Evolutionary conservation across 2,113 vertebrate genomes (phyloP).

Genomic region (Aegotheles bennettii): DNA sequence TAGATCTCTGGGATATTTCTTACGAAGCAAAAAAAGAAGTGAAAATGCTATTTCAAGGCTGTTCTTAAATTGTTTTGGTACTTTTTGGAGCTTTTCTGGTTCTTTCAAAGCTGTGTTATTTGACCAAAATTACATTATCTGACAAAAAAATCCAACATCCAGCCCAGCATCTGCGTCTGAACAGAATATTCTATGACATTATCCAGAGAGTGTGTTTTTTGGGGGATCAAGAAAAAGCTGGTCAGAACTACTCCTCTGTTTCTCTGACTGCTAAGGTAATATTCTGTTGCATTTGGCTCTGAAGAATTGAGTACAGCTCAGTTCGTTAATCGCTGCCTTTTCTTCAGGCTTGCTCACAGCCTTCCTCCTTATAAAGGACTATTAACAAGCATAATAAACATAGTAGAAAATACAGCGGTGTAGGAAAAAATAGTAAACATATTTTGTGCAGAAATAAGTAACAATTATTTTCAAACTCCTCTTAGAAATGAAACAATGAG

Average conservation of each 20-base stretch:
- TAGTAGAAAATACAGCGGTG: neutral
- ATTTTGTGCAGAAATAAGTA: neutral
- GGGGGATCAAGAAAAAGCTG: neutral
- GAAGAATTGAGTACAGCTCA: neutral
- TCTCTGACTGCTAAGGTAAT: neutral
- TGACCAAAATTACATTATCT: neutral
- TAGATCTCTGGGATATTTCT: neutral
- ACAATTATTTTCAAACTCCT: neutral
- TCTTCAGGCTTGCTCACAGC: neutral
- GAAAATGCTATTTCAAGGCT: neutral
- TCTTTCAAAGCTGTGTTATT: neutral
- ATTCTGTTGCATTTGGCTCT: neutral
- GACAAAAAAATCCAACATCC: neutral
- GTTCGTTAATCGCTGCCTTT: neutral
- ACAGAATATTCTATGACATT: neutral
- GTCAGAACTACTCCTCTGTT: neutral
- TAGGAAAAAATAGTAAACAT: neutral
- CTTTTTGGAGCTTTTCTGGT: neutral
- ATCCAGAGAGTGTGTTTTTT: rapidly evolving
- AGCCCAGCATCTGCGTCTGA: neutral
- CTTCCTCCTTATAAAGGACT: neutral
- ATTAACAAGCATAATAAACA: neutral
- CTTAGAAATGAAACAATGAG: neutral
- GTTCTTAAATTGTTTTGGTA: neutral
- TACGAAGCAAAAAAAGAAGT: neutral